Percentiles rank a stretch among this genome's conserved stretches.
Conservation (phyloP, 2,797 vertebrate genomes). For the Rhinatrema bivittatum region DNA sequence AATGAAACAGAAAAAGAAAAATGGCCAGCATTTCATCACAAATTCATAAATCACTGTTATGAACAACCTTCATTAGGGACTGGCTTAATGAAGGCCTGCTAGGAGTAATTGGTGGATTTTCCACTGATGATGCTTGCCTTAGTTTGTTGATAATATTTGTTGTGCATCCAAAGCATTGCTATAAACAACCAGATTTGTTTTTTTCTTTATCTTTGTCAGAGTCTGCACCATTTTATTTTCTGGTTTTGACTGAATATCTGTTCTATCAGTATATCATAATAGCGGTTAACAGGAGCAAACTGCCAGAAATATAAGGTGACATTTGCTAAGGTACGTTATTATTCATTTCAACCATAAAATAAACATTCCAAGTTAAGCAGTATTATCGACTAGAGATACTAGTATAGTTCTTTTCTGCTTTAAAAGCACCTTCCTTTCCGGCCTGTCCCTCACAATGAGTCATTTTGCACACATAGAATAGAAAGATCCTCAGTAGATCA, state of each 20-base stretch:
- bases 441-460: too few relatives aligned
- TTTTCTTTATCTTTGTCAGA: conserved; percentile 33
- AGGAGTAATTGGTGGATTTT: conserved; percentile 33
- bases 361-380: too few relatives aligned
- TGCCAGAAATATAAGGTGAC: conserved; percentile 2
- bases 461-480: too few relatives aligned
- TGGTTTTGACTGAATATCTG: conserved; percentile 26
- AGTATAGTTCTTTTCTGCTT: too few relatives aligned
- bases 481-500: too few relatives aligned
- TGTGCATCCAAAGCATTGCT: conserved; percentile 24
- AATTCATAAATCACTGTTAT: conserved; percentile 26
- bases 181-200: conserved; percentile 34
- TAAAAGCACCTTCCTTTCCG: too few relatives aligned
- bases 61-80: conserved; percentile 32
- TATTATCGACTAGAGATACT: too few relatives aligned
- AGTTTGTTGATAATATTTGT: conserved; percentile 42
- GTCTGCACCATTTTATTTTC: conserved; percentile 22
- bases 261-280: conserved; percentile 32
- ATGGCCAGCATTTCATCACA: conserved; percentile 9
- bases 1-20: conserved; percentile 12
- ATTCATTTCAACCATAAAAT: too few relatives aligned
- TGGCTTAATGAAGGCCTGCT: conserved; percentile 29
- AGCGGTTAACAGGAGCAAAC: neutral
- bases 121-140: conserved; percentile 38
- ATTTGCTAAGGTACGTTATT: conserved; percentile 6